Conservation (phyloP, 2,113 vertebrate species). For the Falco punctatus region DNA sequence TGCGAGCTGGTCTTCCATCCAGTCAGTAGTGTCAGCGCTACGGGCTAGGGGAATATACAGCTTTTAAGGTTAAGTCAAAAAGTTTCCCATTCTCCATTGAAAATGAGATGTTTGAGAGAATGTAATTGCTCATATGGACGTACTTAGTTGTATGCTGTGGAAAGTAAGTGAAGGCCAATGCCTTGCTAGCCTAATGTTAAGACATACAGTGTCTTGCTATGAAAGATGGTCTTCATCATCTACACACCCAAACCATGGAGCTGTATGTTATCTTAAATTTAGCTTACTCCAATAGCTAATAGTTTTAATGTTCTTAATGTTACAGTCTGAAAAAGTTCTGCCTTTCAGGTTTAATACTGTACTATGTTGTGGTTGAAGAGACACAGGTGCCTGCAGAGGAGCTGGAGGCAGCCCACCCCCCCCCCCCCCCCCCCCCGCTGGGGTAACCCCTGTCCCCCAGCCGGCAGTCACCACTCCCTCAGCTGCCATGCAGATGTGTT, state of each 20-base stretch:
- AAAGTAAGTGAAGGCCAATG: background rate
- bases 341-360: background rate
- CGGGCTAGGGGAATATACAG: background rate
- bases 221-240: background rate
- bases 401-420: no score
- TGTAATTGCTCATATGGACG: background rate
- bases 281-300: background rate
- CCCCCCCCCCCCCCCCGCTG: no score
- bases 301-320: background rate
- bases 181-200: background rate
- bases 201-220: background rate
- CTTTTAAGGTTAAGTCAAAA: background rate
- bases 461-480: no score
- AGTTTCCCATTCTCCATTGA: background rate
- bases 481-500: background rate
- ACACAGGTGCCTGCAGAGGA: background rate
- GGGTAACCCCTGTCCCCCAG: no score
- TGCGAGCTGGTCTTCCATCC: background rate
- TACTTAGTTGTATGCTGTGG: background rate
- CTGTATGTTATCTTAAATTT: background rate
- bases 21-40: background rate
- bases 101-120: conserved; percentile 3
- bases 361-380: background rate
- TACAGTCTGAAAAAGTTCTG: background rate
- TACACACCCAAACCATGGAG: background rate